Conservation (phyloP, 2,888 invertebrate genomes). For the Vanessa cardui region DNA sequence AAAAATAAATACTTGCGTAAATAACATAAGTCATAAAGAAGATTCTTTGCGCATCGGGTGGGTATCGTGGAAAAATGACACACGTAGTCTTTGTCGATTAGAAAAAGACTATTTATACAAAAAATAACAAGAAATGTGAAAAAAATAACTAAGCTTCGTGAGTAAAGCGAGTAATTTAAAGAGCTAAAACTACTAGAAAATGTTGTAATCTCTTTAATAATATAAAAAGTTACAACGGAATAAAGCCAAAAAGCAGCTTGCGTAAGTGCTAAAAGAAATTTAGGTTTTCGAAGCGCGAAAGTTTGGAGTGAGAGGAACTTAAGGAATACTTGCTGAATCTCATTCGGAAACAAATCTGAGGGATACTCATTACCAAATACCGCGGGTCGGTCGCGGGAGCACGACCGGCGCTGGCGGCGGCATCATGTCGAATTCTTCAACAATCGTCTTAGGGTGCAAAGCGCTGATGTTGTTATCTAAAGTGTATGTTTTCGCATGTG, state of each 20-base stretch:
- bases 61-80: slow-evolving; percentile 25
- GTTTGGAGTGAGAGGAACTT: slow-evolving; percentile 40
- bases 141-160: neutral
- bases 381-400: slow-evolving; percentile 50
- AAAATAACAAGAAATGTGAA: neutral
- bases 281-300: slow-evolving; percentile 42
- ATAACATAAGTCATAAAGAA: slow-evolving; percentile 24
- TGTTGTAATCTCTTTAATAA: slow-evolving; percentile 32
- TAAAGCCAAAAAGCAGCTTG: slow-evolving; percentile 35
- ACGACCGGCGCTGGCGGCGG: slow-evolving; percentile 57
- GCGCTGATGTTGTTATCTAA: slow-evolving; percentile 80
- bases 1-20: slow-evolving; percentile 38
- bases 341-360: slow-evolving; percentile 14
- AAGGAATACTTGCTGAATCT: slow-evolving; percentile 35
- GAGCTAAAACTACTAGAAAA: neutral
- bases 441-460: slow-evolving; percentile 82
- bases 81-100: slow-evolving; percentile 1
- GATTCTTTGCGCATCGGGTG: slow-evolving; percentile 39
- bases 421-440: slow-evolving; percentile 79
- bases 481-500: slow-evolving; percentile 80
- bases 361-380: slow-evolving; percentile 46
- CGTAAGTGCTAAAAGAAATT: slow-evolving; percentile 39
- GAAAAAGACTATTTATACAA: slow-evolving; percentile 15
- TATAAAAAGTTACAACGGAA: slow-evolving; percentile 30
- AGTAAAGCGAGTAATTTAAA: slow-evolving; percentile 6